phyloP scores from a whole-genome alignment of 2,888 invertebrate genomes.

The Cephus spinipes region DNA sequence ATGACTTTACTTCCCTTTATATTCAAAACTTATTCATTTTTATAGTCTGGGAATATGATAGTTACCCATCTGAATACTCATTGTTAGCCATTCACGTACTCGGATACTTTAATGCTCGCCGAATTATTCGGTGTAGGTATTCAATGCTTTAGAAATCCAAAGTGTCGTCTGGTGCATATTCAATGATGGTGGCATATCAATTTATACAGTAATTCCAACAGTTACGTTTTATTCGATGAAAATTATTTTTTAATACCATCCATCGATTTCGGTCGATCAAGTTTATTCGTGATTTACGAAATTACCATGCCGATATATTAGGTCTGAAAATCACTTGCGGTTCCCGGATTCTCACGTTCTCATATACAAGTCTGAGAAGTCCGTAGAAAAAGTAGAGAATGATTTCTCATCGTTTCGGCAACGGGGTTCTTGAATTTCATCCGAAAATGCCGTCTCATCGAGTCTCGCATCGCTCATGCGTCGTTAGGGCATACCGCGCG shows the following conservation, averaged over 20 bases:
- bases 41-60: not conserved
- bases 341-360: not conserved
- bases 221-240: not conserved
- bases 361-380: not conserved
- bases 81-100: not conserved
- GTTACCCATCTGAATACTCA: not conserved
- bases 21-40: not conserved
- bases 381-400: not conserved
- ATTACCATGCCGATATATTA: not conserved
- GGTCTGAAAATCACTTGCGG: not conserved
- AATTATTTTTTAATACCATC: not conserved
- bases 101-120: not conserved
- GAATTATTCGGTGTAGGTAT: not conserved
- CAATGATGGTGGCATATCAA: not conserved
- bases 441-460: conserved; percentile 26
- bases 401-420: conserved; percentile 3
- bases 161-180: not conserved
- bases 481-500: conserved; percentile 37
- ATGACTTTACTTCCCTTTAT: not conserved
- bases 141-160: not conserved
- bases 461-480: conserved; percentile 32
- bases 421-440: conserved; percentile 20
- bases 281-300: not conserved
- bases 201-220: not conserved
- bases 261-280: not conserved